These are phyloP conservation scores for Gymnothorax reevesii DNA, from an alignment of 2,797 vertebrate genomes.

Conservation along the genomic window DNA sequence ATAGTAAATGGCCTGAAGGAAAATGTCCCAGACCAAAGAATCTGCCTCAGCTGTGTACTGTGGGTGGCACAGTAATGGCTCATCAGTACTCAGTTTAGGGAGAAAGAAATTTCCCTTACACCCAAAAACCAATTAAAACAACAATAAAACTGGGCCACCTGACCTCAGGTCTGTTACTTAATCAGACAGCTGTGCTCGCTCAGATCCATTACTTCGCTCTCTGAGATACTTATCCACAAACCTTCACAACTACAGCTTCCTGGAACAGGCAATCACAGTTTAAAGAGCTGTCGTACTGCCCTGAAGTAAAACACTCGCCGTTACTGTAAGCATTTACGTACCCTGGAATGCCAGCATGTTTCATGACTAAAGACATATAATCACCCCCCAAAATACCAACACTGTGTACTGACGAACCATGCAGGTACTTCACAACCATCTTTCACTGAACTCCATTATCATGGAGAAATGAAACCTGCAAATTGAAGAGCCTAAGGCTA, in stretches of 20 bases:
- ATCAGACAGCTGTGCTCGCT: not conserved
- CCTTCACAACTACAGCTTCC: slow-evolving; percentile 29
- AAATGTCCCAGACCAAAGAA: not conserved
- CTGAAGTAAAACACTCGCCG: slow-evolving; percentile 10
- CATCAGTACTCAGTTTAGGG: not conserved
- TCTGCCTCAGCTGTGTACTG: not conserved
- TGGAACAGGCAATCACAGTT: slow-evolving; percentile 13
- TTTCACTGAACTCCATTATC: slow-evolving; percentile 12
- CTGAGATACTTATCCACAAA: slow-evolving; percentile 22
- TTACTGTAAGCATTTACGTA: slow-evolving; percentile 36
- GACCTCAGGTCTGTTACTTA: slow-evolving; percentile 7
- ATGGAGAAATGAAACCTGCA: slow-evolving; percentile 28
- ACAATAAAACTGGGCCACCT: not conserved
- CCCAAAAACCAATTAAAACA: not conserved
- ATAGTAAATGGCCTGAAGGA: not conserved
- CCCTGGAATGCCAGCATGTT: slow-evolving; percentile 26
- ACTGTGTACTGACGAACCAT: slow-evolving; percentile 22
- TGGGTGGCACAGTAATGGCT: not conserved
- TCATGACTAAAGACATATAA: slow-evolving; percentile 6
- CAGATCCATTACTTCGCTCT: not conserved
- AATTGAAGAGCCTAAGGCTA: not conserved
- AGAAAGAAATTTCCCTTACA: not conserved
- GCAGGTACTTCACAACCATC: slow-evolving; percentile 30
- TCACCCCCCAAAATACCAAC: not conserved
- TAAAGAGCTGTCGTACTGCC: slow-evolving; percentile 23